A percentile compares a stretch with the other conserved stretches of the same genome.
Conservation (phyloP, 2,888 invertebrate species). For the Tenthredo livida region DNA sequence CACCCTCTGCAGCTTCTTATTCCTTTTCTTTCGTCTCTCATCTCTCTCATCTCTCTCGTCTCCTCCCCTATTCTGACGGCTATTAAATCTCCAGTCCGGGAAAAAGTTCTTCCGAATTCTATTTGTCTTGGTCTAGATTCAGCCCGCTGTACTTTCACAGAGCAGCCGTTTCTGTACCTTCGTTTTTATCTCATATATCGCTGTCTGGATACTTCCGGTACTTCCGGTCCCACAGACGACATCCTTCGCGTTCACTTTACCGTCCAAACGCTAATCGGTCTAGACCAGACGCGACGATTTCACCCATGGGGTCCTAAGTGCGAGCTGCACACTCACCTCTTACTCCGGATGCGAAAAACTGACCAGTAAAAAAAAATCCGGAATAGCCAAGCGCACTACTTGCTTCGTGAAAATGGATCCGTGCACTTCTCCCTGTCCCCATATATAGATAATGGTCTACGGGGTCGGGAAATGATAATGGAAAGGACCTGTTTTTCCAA, state of each 20-base stretch:
- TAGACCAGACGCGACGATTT: conserved; percentile 27
- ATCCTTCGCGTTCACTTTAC: conserved; percentile 34
- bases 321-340: conserved; percentile 32
- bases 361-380: not conserved
- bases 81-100: conserved; percentile 71
- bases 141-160: not conserved
- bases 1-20: conserved; percentile 27
- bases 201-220: conserved; percentile 42
- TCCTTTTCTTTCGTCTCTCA: not conserved
- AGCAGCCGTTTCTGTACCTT: not conserved
- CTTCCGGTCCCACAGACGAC: conserved; percentile 49
- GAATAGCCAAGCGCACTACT: conserved; percentile 29
- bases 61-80: conserved; percentile 57
- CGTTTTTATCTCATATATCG: conserved; percentile 47
- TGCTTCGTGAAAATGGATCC: conserved; percentile 39
- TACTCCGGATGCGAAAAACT: conserved; percentile 12
- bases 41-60: not conserved
- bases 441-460: conserved; percentile 1
- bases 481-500: conserved; percentile 41
- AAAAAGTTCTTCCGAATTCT: conserved; percentile 74
- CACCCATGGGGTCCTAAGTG: conserved; percentile 25
- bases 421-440: conserved; percentile 32
- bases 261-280: conserved; percentile 48
- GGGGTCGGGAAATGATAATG: conserved; percentile 47
- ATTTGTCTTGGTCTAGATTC: conserved; percentile 70